A percentile compares a stretch with the other conserved stretches of the same genome.
Conservation (phyloP, 1,140 invertebrate species). For the Monomorium pharaonis region DNA sequence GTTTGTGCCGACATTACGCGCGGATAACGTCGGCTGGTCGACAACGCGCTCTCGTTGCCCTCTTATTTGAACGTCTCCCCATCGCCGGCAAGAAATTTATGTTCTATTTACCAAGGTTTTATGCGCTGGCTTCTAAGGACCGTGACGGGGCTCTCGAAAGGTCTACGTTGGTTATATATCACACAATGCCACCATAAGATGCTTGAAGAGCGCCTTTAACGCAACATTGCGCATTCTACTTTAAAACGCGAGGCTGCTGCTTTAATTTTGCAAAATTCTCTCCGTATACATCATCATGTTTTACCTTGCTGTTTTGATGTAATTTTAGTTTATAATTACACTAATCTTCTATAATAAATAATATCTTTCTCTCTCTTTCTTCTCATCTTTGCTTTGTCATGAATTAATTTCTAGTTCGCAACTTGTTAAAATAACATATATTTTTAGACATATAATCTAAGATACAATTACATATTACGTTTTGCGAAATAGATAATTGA, state of each 20-base stretch:
- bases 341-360: neutral
- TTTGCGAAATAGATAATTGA: too few species aligned
- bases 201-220: constrained; percentile 27
- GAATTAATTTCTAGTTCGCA: constrained; percentile 4
- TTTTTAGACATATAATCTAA: neutral
- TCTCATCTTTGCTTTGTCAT: neutral
- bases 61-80: constrained; percentile 61
- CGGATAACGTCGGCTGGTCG: constrained; percentile 59
- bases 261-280: constrained; percentile 33
- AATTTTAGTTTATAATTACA: constrained; percentile 18
- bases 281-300: neutral
- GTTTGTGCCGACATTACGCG: constrained; percentile 69
- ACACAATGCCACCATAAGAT: constrained; percentile 50
- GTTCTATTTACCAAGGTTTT: constrained; percentile 61
- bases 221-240: constrained; percentile 29
- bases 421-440: neutral
- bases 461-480: too few species aligned
- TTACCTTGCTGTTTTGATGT: neutral
- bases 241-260: constrained; percentile 28
- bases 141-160: constrained; percentile 54
- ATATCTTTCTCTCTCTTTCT: neutral
- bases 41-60: constrained; percentile 52
- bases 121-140: constrained; percentile 55
- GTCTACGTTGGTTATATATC: constrained; percentile 54
- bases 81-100: constrained; percentile 55